Evolutionary conservation across 1,140 invertebrate genomes (phyloP).

Genomic region (Drosophila repletoides): DNA sequence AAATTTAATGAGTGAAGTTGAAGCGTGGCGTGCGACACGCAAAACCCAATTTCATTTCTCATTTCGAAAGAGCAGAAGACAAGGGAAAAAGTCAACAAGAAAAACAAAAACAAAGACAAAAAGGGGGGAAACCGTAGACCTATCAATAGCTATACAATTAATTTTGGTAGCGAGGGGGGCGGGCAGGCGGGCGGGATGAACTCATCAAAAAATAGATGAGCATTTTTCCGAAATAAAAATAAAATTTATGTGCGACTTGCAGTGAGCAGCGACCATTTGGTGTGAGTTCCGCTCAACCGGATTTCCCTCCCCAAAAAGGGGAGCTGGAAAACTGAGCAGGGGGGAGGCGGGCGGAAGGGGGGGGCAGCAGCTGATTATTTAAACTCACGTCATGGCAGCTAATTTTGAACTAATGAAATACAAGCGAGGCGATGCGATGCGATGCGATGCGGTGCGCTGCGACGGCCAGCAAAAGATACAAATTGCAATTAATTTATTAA

Average conservation of each 20-base stretch:
- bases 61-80: constrained; percentile 11
- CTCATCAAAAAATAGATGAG: constrained; percentile 34
- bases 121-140: constrained; percentile 18
- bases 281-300: constrained; percentile 66
- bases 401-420: constrained; percentile 68
- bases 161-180: constrained; percentile 34
- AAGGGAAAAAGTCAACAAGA: constrained; percentile 36
- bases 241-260: constrained; percentile 65
- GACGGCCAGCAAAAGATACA: constrained; percentile 45
- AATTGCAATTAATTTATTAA: constrained; percentile 68
- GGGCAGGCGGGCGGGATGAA: background rate
- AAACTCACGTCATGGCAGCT: constrained; percentile 54
- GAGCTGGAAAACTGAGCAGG: no score
- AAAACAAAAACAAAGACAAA: background rate
- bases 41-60: constrained; percentile 61
- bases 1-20: constrained; percentile 7
- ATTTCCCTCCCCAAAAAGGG: constrained; percentile 11
- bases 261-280: constrained; percentile 60
- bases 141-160: constrained; percentile 73
- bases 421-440: constrained; percentile 27
- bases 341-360: background rate
- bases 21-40: constrained; percentile 62
- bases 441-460: constrained; percentile 5
- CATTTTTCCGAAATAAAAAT: constrained; percentile 20
- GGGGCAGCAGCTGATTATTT: constrained; percentile 1